These are phyloP conservation scores for Pteropus alecto DNA, from an alignment of 2,113 vertebrate species.

Conservation along the genomic window DNA sequence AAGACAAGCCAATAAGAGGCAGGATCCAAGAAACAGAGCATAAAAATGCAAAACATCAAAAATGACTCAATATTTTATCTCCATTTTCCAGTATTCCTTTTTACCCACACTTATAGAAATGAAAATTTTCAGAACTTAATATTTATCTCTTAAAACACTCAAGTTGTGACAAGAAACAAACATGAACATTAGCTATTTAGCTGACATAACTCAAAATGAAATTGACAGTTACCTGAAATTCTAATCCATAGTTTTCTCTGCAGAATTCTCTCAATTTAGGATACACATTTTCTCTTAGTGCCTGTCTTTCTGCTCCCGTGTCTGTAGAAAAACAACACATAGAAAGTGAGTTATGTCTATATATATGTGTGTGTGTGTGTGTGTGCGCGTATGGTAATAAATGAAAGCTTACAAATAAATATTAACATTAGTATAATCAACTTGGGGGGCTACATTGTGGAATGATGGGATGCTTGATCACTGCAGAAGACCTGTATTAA, in stretches of 20 bases:
- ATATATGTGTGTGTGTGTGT: too few relatives aligned
- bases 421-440: not conserved
- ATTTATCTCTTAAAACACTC: not conserved
- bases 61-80: not conserved
- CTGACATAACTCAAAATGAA: not conserved
- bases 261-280: conserved; percentile 99
- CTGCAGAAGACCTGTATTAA: not conserved
- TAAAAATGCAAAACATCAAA: not conserved
- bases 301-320: conserved; percentile 95
- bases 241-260: conserved; percentile 98
- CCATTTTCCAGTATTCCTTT: not conserved
- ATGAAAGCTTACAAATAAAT: not conserved
- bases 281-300: conserved; percentile 96
- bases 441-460: not conserved
- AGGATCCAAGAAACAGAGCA: not conserved
- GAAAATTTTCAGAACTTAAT: not conserved
- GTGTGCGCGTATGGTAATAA: not conserved
- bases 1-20: not conserved
- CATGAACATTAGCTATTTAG: not conserved
- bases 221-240: conserved; percentile 93
- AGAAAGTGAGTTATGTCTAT: not conserved
- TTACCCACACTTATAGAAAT: not conserved
- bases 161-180: conserved; percentile 10
- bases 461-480: not conserved
- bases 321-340: conserved; percentile 83